Conservation (phyloP, 2,113 vertebrate genomes). For the Monopterus albus region DNA sequence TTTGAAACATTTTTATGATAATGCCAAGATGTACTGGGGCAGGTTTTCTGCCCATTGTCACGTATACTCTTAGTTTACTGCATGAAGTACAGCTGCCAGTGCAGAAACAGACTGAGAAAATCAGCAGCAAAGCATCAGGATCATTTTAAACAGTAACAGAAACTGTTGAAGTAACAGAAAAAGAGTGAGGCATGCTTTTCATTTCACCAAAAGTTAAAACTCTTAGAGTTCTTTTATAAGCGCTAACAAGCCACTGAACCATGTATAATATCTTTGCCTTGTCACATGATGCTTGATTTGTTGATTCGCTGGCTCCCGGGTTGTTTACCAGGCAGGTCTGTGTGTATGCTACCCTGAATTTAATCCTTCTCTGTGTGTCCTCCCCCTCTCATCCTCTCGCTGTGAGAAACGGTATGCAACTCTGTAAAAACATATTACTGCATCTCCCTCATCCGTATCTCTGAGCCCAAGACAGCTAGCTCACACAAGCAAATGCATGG, state of each 20-base stretch:
- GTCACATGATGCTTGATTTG: constrained; percentile 7
- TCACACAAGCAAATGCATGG: background rate
- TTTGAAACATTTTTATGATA: too few relatives aligned
- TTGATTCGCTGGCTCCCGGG: constrained; percentile 16
- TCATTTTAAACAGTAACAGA: background rate
- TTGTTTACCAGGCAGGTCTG: constrained; percentile 44
- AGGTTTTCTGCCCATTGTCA: background rate
- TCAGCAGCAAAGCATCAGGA: background rate
- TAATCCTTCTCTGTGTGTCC: constrained; percentile 15
- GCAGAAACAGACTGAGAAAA: background rate
- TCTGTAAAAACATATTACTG: constrained; percentile 26
- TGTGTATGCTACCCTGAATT: constrained; percentile 41
- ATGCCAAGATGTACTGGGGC: too few relatives aligned
- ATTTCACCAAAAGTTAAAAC: background rate
- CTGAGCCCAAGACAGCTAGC: background rate
- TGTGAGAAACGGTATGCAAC: constrained; percentile 20
- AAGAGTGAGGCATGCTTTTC: background rate
- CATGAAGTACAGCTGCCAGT: too few relatives aligned
- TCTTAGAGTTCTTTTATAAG: background rate
- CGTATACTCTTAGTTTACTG: background rate
- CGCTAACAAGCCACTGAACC: background rate
- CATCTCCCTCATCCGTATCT: constrained; percentile 37
- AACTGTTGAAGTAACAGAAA: background rate
- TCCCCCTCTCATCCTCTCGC: constrained; percentile 20
- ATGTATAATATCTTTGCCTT: background rate